Conservation (phyloP, 2,113 vertebrate genomes). For the Megaceryle maxima region DNA sequence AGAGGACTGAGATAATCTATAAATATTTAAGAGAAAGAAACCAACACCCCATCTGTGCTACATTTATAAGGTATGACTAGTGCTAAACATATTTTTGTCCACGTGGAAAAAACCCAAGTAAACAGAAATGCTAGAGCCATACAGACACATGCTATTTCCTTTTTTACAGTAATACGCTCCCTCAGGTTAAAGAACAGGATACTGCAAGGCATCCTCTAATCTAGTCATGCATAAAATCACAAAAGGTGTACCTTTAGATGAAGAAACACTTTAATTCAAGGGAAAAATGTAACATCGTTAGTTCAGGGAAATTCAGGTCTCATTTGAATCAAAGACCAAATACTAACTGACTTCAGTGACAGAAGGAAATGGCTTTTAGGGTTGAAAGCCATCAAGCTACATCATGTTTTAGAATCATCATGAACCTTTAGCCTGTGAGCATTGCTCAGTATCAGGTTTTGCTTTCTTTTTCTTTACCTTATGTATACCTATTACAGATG, state of each 20-base stretch:
- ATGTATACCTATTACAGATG: neutral
- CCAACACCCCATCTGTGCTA: neutral
- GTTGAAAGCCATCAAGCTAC: neutral
- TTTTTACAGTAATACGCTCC: neutral
- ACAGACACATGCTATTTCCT: neutral
- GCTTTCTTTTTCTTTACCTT: neutral
- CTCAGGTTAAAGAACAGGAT: neutral
- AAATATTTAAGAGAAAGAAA: neutral
- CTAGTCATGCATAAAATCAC: neutral
- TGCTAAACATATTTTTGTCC: neutral
- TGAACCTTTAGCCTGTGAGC: neutral
- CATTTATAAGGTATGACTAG: neutral
- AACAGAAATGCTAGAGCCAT: neutral
- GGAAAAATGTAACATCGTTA: neutral
- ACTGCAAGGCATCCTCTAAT: neutral
- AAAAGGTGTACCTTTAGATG: neutral
- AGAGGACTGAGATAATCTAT: neutral
- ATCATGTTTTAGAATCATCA: neutral
- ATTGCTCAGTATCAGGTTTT: neutral
- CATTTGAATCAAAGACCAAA: neutral
- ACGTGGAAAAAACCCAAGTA: neutral
- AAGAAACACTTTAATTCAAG: neutral
- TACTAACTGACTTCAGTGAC: neutral
- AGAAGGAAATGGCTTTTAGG: neutral
- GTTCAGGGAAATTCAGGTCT: neutral